A percentile compares a stretch with the other conserved stretches of the same genome.
These are phyloP conservation scores for Drosophila ezoana DNA, from an alignment of 2,888 invertebrate species.

Conservation along the genomic window DNA sequence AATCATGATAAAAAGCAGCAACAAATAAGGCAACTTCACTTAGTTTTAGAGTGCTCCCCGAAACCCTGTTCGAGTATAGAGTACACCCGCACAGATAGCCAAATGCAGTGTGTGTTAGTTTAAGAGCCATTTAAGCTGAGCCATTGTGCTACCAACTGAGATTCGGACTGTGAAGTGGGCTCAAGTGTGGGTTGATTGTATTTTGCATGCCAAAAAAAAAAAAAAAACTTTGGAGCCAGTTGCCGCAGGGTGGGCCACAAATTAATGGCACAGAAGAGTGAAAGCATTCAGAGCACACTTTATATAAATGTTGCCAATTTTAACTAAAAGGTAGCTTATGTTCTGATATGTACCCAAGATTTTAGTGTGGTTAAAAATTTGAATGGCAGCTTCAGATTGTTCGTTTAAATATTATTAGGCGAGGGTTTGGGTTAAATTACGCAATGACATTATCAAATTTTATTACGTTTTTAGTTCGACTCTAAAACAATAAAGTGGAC, in stretches of 20 bases:
- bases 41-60: conserved; percentile 36
- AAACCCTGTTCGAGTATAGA: conserved; percentile 35
- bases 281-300: conserved; percentile 56
- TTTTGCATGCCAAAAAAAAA: conserved; percentile 65
- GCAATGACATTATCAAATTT: background rate
- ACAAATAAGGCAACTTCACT: conserved; percentile 30
- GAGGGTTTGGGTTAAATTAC: background rate
- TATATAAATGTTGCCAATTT: conserved; percentile 62
- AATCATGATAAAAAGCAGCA: conserved; percentile 65
- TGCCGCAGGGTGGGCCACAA: conserved; percentile 19
- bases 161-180: conserved; percentile 55
- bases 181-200: conserved; percentile 40
- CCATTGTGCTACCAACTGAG: conserved; percentile 42
- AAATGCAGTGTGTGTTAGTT: conserved; percentile 32
- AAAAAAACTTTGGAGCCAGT: conserved; percentile 14
- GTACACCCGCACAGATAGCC: conserved; percentile 29
- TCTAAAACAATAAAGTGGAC: background rate
- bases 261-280: conserved; percentile 56
- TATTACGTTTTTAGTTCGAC: background rate
- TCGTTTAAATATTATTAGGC: background rate
- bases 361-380: background rate
- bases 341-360: background rate
- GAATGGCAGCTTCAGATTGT: background rate
- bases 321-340: conserved; percentile 33
- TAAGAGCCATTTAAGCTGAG: conserved; percentile 53